A percentile compares a stretch with the other conserved stretches of the same genome.
These are phyloP conservation scores for Lydus trimaculatus DNA, from an alignment of 2,888 invertebrate genomes.

Conservation along the genomic window DNA sequence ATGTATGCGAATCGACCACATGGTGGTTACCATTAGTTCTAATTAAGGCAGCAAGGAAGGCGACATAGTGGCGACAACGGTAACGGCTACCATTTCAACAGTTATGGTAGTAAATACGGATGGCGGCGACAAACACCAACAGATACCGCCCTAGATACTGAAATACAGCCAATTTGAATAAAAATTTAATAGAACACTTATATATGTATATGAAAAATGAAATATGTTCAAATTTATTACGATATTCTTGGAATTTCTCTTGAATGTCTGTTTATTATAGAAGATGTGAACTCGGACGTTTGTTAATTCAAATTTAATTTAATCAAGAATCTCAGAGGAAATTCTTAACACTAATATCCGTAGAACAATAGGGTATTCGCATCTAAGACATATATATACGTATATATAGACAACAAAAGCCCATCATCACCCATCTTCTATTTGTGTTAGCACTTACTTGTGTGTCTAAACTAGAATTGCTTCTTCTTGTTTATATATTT, in stretches of 20 bases:
- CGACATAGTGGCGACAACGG: conserved; percentile 34
- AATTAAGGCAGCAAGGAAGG: conserved; percentile 55
- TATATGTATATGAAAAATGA: background rate
- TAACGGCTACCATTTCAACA: background rate
- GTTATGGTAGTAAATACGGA: background rate
- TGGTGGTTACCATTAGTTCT: conserved; percentile 55
- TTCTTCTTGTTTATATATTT: conserved; percentile 18
- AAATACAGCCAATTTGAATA: background rate
- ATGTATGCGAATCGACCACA: conserved; percentile 55
- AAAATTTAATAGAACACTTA: background rate
- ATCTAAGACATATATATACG: background rate
- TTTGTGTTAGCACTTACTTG: conserved; percentile 40
- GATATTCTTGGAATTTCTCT: conserved; percentile 1
- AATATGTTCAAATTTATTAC: conserved; percentile 3
- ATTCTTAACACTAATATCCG: conserved; percentile 23
- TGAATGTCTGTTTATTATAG: background rate
- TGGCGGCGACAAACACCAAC: conserved; percentile 27
- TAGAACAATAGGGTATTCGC: conserved; percentile 15
- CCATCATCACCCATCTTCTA: conserved; percentile 33
- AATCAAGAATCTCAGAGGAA: conserved; percentile 17
- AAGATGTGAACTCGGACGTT: too few relatives aligned
- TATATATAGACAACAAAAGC: conserved; percentile 19
- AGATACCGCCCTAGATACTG: background rate
- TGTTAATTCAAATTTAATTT: conserved; percentile 12
- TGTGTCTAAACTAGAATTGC: conserved; percentile 34